Evolutionary conservation across 2,113 vertebrate species (phyloP).

Genomic region (Menidia beryllina): DNA sequence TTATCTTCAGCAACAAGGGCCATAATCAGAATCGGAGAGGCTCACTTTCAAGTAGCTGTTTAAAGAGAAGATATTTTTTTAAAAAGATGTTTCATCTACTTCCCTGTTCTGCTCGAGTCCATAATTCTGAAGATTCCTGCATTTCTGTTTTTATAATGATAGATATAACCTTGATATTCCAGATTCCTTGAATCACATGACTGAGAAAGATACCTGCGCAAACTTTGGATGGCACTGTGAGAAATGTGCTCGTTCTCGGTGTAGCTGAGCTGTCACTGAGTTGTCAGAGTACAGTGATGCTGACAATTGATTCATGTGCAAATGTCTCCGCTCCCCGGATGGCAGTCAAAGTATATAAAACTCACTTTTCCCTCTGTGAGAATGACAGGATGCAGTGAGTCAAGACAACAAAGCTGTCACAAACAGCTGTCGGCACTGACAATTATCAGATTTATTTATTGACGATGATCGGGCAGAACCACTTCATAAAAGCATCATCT

Average conservation of each 20-base stretch:
- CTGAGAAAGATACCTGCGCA: slow-evolving; percentile 65
- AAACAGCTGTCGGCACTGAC: slow-evolving; percentile 92
- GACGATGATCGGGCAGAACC: slow-evolving; percentile 83
- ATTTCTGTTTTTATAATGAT: slow-evolving; percentile 80
- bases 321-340: slow-evolving; percentile 91
- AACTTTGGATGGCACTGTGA: slow-evolving; percentile 77
- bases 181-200: slow-evolving; percentile 72
- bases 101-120: slow-evolving; percentile 70
- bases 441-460: slow-evolving; percentile 86
- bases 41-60: slow-evolving; percentile 84
- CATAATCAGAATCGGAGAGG: slow-evolving; percentile 81
- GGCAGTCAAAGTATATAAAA: slow-evolving; percentile 92
- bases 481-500: slow-evolving; percentile 74
- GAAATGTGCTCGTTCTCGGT: slow-evolving; percentile 79
- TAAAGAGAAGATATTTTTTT: slow-evolving; percentile 72
- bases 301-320: slow-evolving; percentile 98
- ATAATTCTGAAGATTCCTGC: slow-evolving; percentile 75
- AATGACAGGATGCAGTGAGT: slow-evolving; percentile 93
- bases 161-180: slow-evolving; percentile 82
- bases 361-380: slow-evolving; percentile 88
- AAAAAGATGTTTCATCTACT: slow-evolving; percentile 77
- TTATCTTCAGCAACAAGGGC: slow-evolving; percentile 83
- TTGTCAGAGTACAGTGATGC: slow-evolving; percentile 88
- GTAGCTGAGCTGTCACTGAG: slow-evolving; percentile 87
- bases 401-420: slow-evolving; percentile 96